phyloP scores from a whole-genome alignment of 2,797 vertebrate species.

The Phrynocephalus forsythii region DNA sequence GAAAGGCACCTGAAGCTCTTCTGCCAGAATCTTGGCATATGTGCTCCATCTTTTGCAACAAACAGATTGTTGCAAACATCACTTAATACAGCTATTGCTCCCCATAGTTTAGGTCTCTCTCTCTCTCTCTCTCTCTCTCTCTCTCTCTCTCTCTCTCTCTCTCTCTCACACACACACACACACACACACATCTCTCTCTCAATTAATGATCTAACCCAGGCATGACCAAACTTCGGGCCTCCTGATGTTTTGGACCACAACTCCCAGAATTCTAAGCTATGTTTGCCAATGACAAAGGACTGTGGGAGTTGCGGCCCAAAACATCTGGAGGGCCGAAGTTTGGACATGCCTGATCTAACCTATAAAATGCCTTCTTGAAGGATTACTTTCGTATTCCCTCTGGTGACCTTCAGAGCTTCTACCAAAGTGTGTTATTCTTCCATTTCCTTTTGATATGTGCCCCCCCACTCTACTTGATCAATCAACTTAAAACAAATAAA shows the following conservation, averaged over 20 bases:
- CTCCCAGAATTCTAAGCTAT: too few relatives aligned
- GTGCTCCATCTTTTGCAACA: neutral
- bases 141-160: neutral
- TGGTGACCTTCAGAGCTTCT: neutral
- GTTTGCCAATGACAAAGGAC: too few relatives aligned
- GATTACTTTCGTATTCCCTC: neutral
- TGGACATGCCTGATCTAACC: neutral
- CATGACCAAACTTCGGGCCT: too few relatives aligned
- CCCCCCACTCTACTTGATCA: neutral
- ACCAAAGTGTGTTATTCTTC: neutral
- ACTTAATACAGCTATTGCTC: neutral
- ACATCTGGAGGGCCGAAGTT: too few relatives aligned
- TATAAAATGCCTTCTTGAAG: neutral
- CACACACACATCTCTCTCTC: too few relatives aligned
- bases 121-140: neutral
- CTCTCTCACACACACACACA: too few relatives aligned
- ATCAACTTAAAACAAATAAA: neutral
- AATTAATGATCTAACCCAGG: neutral
- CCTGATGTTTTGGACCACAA: too few relatives aligned
- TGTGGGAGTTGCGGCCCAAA: too few relatives aligned
- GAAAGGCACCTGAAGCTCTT: neutral
- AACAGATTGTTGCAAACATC: neutral
- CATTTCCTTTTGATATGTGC: neutral
- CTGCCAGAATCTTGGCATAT: neutral
- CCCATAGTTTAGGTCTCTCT: neutral